phyloP scores from a whole-genome alignment of 1,140 invertebrate species.

The Caenorhabditis inopinata region DNA sequence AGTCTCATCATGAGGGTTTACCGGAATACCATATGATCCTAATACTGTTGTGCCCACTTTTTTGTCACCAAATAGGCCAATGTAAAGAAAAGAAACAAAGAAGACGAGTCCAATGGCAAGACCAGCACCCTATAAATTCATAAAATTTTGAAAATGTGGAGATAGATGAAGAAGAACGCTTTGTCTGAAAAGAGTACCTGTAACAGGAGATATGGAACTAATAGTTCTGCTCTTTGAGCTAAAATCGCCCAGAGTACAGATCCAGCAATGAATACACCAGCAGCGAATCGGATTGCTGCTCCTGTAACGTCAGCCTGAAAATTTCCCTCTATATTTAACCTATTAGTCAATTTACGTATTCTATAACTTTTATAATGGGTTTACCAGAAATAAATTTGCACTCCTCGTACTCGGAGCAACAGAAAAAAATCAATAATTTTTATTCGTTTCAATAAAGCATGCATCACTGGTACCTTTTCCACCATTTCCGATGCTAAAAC shows the following conservation, averaged over 20 bases:
- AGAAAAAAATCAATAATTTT: not conserved
- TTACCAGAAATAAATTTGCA: too few relatives aligned
- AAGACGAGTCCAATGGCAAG: slow-evolving; percentile 17
- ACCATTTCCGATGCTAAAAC: not conserved
- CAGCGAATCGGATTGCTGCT: not conserved
- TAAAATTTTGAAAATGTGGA: not conserved
- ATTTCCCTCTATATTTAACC: not conserved
- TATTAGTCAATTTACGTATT: not conserved
- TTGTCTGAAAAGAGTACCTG: not conserved
- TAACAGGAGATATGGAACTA: slow-evolving; percentile 2
- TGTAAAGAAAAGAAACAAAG: slow-evolving; percentile 22
- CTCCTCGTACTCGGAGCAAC: too few relatives aligned
- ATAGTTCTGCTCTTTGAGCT: not conserved
- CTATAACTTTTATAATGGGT: too few relatives aligned
- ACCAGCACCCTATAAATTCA: not conserved
- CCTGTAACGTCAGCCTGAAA: not conserved
- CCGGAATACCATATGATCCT: slow-evolving; percentile 18
- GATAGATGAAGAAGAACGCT: too few relatives aligned
- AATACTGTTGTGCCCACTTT: slow-evolving; percentile 10
- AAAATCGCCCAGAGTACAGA: slow-evolving; percentile 23
- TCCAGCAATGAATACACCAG: not conserved
- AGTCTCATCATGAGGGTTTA: not conserved
- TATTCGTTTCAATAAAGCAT: not conserved
- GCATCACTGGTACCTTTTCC: not conserved
- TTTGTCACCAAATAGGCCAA: slow-evolving; percentile 13